Evolutionary conservation across 30 jellyfish, hydroid and myxozoan species (phyloP).

Genomic region (Nemopilema nomurai): DNA sequence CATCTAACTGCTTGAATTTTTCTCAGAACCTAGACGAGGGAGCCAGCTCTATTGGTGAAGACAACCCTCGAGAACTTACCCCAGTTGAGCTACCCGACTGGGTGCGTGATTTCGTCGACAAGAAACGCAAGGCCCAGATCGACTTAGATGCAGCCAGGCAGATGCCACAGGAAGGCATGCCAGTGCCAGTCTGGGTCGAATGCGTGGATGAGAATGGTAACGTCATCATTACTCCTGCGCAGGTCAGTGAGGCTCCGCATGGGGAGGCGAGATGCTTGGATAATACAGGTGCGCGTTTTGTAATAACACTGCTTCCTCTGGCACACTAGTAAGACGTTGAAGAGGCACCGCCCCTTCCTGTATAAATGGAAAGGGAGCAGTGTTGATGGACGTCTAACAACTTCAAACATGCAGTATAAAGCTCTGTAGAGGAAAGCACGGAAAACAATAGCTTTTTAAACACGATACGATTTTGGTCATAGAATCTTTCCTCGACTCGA

Average conservation of each 20-base stretch:
- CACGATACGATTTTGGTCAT: too few species aligned
- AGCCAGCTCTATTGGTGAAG: not conserved
- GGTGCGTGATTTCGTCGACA: constrained; percentile 30
- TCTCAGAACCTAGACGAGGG: constrained; percentile 7
- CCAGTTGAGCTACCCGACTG: constrained; percentile 56
- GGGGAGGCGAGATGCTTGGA: constrained; percentile 18
- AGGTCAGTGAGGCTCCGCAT: constrained; percentile 27
- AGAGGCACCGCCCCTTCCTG: not conserved
- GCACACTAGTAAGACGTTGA: not conserved
- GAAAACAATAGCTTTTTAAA: too few species aligned
- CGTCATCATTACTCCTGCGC: not conserved
- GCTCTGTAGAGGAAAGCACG: too few species aligned
- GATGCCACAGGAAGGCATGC: not conserved
- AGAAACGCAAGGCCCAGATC: constrained; percentile 14
- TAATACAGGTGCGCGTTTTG: constrained; percentile 23
- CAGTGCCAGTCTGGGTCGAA: constrained; percentile 22
- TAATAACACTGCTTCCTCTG: not conserved
- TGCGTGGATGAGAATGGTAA: constrained; percentile 8
- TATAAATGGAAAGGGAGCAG: too few species aligned
- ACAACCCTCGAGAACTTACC: constrained; percentile 2
- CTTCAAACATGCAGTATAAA: too few species aligned
- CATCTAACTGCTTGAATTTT: not conserved
- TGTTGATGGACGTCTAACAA: too few species aligned
- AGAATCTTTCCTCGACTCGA: too few species aligned
- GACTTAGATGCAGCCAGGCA: not conserved